These are phyloP conservation scores for Percopsis omiscomaycus DNA, from an alignment of 2,797 vertebrate species.

Conservation along the genomic window DNA sequence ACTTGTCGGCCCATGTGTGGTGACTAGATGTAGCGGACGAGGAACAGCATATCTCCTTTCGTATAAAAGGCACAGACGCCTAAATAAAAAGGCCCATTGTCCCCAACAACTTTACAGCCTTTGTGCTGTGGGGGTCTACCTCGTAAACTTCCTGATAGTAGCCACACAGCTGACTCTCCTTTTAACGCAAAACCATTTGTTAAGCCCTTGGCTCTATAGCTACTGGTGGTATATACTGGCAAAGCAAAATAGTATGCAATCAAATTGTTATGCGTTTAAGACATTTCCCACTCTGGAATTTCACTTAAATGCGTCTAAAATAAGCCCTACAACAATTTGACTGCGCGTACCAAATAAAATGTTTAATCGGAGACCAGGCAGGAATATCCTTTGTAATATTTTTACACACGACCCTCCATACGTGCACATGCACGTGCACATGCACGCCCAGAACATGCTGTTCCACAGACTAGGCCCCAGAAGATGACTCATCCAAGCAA, in stretches of 20 bases:
- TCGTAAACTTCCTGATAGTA: constrained; percentile 43
- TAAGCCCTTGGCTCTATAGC: too few relatives aligned
- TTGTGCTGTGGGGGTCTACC: not conserved
- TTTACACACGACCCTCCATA: constrained; percentile 14
- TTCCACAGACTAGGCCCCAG: constrained; percentile 24
- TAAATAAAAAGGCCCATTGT: constrained; percentile 56
- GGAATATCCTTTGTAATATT: too few relatives aligned
- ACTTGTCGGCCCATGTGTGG: constrained; percentile 26
- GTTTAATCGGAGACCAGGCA: too few relatives aligned
- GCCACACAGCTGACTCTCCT: constrained; percentile 19
- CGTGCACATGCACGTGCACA: constrained; percentile 24
- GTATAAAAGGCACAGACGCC: constrained; percentile 42
- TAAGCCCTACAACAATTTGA: too few relatives aligned
- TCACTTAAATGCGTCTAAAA: too few relatives aligned
- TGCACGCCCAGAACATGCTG: constrained; percentile 1
- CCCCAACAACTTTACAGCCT: constrained; percentile 39
- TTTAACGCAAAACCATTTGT: not conserved
- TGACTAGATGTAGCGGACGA: constrained; percentile 32
- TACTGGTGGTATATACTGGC: too few relatives aligned
- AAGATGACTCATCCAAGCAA: constrained; percentile 64
- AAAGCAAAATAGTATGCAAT: too few relatives aligned
- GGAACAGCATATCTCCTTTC: constrained; percentile 39
- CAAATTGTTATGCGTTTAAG: too few relatives aligned
- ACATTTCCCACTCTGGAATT: too few relatives aligned
- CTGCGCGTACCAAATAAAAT: too few relatives aligned